Base-by-base conservation (phyloP, 2,888 invertebrate genomes). In the Cantharis flavilabris region DNA sequence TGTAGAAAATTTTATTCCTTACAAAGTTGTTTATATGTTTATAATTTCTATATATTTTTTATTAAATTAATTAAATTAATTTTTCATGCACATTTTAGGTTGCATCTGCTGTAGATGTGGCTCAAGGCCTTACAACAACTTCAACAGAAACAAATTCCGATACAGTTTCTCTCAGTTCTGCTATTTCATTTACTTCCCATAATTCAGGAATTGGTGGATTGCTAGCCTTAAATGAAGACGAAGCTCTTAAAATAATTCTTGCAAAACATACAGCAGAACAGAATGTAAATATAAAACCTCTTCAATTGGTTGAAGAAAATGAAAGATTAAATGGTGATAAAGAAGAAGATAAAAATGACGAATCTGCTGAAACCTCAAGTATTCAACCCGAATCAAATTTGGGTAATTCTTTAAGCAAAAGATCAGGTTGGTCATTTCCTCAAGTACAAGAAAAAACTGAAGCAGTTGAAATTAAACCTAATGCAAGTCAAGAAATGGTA, bases 101-200 rank as follows among this genome's bases (percentile, higher is more conserved):
- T n/a, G 91, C 93, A 83, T 91, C 93, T 74, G 95, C 94, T 10
- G 90, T 95, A 33, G 97, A 97, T 89, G 93, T 96, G 9, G 96
- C 94, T 0, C 93, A 92, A 84, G 84, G 84, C 49, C 79, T 88
- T 18, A 85, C 87, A 70, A 84, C 81, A 26, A 80, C 82, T 23
- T 81, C 82, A 63, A 84, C 85, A 33, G 65, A 26, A 16, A 83
- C 83, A 69, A 85, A 84, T 79, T 86, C 87, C 9, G 87, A 88
- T 81, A 86, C 87, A 18, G 84, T 82, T 77, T 88, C 89, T 0
- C 84, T 89, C 18, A 85, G 85, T 78, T 88, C 87, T 28, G 84
- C 87, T 84, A 78, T 86, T 87, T 83, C 89, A 81, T 82, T 89
- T 84, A 85, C 87, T 84, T 80, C 90, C 83, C 84, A 89, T 86